Base-by-base conservation (phyloP, 2,797 vertebrate genomes). In the Pangasius djambal region DNA sequence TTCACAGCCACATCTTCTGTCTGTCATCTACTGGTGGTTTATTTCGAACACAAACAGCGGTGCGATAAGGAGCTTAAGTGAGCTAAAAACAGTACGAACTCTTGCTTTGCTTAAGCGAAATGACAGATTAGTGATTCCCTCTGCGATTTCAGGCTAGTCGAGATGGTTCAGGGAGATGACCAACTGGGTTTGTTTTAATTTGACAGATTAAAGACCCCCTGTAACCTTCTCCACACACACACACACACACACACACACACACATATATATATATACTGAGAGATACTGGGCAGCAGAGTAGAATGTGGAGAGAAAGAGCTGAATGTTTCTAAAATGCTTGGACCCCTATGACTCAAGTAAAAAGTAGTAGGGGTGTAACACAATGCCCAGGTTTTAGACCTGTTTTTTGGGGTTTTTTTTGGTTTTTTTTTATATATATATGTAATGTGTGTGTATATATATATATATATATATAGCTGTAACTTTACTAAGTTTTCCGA, bases 81-180 rank as follows among this genome's bases (percentile, higher is more conserved):
- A 50, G 65, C 90, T 89, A 90, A 89, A 91, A 92, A 88, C 90
- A 89, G 86, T 59, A 25, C 12, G 16, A 77, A 89, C 63, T 75
- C 85, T 15, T 88, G 89, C 81, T 77, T 82, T 86, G 70, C 85
- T 48, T 72, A 91, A 85, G 74, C 44, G 78, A 78, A 85, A 65
- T 20, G 63, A 88, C 82, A 28, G 86, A 87, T 89, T 87, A 90
- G 65, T 20, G 55, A 87, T 87, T 87, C 86, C 65, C 72, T 79
- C 34, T 44, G 82, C 61, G 44, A 82, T 81, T 77, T 82, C 50
- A 34, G 15, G 15, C 65, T 13, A 78, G 81, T 85, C 13, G 52
- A 88, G 81, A 78, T 31, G 44, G 63, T 81, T 74, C 31, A 48
- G 37, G 8, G 20, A 61, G 75, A 61, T 72, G 63, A 81, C 34